phyloP scores from a whole-genome alignment of 2,888 invertebrate species.

The Pilophorus perplexus region DNA sequence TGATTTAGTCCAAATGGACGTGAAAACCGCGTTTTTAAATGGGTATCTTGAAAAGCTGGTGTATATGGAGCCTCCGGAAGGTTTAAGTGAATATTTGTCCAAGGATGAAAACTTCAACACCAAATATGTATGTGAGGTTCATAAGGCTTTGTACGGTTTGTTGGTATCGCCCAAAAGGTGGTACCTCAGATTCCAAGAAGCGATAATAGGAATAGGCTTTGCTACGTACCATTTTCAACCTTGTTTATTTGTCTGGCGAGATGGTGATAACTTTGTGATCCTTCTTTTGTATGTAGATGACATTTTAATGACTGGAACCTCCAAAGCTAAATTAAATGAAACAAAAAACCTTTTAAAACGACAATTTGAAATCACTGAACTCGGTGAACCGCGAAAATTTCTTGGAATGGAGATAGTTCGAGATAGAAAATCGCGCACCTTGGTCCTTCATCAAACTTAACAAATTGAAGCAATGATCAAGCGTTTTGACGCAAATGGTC shows the following conservation, averaged over 20 bases:
- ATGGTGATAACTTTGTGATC: too few relatives aligned
- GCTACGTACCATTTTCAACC: too few relatives aligned
- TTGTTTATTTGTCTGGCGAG: too few relatives aligned
- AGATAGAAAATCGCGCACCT: neutral
- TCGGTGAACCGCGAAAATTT: slow-evolving; percentile 11
- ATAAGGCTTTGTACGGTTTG: too few relatives aligned
- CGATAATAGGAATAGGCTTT: too few relatives aligned
- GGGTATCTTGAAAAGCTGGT: slow-evolving; percentile 21
- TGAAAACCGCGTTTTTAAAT: slow-evolving; percentile 24
- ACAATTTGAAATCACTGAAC: neutral
- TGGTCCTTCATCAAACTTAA: neutral
- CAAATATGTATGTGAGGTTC: too few relatives aligned
- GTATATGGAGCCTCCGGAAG: slow-evolving; percentile 7
- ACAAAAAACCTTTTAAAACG: neutral
- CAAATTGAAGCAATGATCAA: neutral
- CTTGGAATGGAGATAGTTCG: slow-evolving; percentile 6
- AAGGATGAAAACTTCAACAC: too few relatives aligned
- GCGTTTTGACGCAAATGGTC: neutral
- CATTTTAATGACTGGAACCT: too few relatives aligned
- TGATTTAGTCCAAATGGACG: slow-evolving; percentile 9
- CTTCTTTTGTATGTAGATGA: too few relatives aligned
- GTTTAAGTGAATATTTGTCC: neutral
- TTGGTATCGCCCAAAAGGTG: too few relatives aligned
- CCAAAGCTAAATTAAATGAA: neutral
- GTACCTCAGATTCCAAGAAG: too few relatives aligned